Conservation (phyloP, 2,888 invertebrate species). For the Andrena fulva region DNA sequence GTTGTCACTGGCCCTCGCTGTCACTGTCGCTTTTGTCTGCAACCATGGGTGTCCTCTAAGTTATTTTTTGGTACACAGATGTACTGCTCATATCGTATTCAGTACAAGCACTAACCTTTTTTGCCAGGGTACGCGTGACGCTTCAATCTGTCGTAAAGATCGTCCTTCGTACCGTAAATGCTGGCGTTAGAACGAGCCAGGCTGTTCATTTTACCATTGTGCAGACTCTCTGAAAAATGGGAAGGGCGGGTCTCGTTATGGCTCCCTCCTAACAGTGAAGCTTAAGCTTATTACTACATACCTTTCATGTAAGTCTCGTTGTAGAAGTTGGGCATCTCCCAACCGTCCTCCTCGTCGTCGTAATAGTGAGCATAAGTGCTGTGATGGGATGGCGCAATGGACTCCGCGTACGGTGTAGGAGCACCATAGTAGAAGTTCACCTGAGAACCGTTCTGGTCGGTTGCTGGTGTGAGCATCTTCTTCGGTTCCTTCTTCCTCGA, state of each 20-base stretch:
- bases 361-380: slow-evolving; percentile 98
- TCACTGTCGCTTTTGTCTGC: slow-evolving; percentile 97
- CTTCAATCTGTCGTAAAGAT: slow-evolving; percentile 97
- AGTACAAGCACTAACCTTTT: slow-evolving; percentile 90
- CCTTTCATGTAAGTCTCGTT: slow-evolving; percentile 99
- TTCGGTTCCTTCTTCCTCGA: slow-evolving; percentile 95
- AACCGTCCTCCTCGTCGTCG: slow-evolving; percentile 97
- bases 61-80: slow-evolving; percentile 11
- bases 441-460: slow-evolving; percentile 96
- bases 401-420: slow-evolving; percentile 97
- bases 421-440: slow-evolving; percentile 98
- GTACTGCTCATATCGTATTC: not conserved
- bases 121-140: slow-evolving; percentile 97
- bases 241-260: not conserved
- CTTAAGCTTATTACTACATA: slow-evolving; percentile 55
- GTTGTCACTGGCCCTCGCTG: slow-evolving; percentile 94
- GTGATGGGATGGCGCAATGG: slow-evolving; percentile 97
- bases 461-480: slow-evolving; percentile 94
- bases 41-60: slow-evolving; percentile 70
- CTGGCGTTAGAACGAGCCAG: slow-evolving; percentile 96
- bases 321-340: slow-evolving; percentile 99
- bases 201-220: slow-evolving; percentile 96
- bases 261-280: not conserved
- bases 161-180: slow-evolving; percentile 97
- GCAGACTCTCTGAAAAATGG: slow-evolving; percentile 88